phyloP scores from a whole-genome alignment of 2,888 invertebrate species.

The Melieria picta region DNA sequence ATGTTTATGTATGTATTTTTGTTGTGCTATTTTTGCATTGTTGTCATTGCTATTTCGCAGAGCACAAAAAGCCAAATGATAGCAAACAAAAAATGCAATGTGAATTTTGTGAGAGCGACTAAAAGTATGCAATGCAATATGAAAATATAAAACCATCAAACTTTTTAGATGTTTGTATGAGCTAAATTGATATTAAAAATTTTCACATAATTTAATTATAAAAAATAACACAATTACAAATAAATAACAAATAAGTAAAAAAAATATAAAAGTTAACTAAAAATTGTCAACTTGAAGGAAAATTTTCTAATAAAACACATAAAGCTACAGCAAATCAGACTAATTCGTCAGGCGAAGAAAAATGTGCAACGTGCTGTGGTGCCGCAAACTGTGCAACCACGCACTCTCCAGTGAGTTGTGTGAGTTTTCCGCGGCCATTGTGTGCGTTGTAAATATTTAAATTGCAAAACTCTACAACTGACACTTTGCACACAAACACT shows the following conservation, averaged over 20 bases:
- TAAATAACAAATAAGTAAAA: constrained; percentile 33
- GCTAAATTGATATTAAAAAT: not conserved
- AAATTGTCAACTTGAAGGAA: not conserved
- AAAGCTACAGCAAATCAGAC: not conserved
- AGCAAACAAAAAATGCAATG: not conserved
- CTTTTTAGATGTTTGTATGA: not conserved
- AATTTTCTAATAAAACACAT: not conserved
- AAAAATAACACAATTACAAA: constrained; percentile 31
- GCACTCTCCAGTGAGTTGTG: no score
- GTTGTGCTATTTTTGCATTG: no score
- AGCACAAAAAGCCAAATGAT: no score
- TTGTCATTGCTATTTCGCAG: no score
- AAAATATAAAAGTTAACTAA: constrained; percentile 3
- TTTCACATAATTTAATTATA: not conserved
- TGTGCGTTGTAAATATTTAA: no score
- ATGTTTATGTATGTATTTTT: no score
- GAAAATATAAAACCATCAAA: not conserved
- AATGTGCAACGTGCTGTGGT: no score
- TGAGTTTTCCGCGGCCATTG: no score
- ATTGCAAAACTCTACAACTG: not conserved
- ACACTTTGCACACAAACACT: no score
- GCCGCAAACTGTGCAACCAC: no score
- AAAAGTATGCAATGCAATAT: constrained; percentile 43
- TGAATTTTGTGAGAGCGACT: constrained; percentile 38
- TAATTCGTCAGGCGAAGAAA: no score